Conservation (phyloP, 2,113 vertebrate genomes). For the Mesitornis unicolor region DNA sequence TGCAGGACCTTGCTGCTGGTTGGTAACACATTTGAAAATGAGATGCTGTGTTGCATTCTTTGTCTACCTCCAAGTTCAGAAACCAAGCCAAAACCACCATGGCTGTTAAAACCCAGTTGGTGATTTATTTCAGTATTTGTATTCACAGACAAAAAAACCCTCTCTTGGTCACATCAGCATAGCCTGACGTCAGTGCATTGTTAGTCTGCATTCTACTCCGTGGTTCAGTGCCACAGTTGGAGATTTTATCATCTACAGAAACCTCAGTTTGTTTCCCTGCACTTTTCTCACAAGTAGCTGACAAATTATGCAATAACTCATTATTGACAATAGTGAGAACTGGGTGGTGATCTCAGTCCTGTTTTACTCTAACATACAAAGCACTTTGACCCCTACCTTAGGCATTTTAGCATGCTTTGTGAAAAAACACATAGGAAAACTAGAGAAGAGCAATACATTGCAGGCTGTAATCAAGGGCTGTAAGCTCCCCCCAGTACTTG, state of each 20-base stretch:
- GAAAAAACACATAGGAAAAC: neutral
- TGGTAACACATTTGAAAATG: neutral
- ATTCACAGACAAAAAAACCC: neutral
- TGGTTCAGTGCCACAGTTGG: neutral
- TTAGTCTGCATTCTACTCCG: neutral
- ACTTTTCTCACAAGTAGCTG: neutral
- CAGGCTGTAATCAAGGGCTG: neutral
- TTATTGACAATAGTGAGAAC: neutral
- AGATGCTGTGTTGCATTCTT: neutral
- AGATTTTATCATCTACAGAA: neutral
- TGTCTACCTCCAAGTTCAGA: neutral
- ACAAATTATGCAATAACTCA: neutral
- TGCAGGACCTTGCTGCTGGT: neutral
- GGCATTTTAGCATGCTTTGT: neutral
- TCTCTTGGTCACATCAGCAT: neutral
- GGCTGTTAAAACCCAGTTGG: neutral
- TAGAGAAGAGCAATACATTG: neutral
- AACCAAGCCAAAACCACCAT: neutral
- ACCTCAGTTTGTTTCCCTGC: neutral
- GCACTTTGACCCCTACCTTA: neutral
- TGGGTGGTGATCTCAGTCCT: neutral
- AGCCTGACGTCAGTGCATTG: neutral
- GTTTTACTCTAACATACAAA: neutral
- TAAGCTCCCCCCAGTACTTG: neutral
- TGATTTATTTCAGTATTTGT: slow-evolving; percentile 3